Percentiles rank a stretch among this genome's conserved stretches.
Evolutionary conservation across 2,888 invertebrate species (phyloP).

Genomic region (Zaprionus bogoriensis): DNA sequence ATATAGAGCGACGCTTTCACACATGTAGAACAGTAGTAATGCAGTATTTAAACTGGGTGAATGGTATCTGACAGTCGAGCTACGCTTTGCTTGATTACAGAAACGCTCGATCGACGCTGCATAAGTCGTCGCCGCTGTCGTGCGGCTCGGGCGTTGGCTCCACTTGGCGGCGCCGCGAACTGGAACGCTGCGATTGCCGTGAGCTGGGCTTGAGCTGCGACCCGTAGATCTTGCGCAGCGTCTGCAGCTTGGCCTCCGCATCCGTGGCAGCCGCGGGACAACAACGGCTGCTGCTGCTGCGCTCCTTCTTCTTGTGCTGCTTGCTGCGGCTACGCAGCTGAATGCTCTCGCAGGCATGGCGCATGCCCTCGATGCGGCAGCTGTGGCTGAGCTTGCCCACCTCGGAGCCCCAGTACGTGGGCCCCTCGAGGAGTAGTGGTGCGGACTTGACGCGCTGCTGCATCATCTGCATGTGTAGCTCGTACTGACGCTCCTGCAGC

Average conservation of each 20-base stretch:
- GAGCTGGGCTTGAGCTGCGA: constrained; percentile 53
- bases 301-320: constrained; percentile 51
- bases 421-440: constrained; percentile 81
- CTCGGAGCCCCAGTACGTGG: constrained; percentile 80
- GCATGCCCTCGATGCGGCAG: constrained; percentile 74
- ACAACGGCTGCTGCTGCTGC: constrained; percentile 34
- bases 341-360: constrained; percentile 70
- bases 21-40: too few relatives aligned
- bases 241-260: constrained; percentile 53
- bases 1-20: too few relatives aligned
- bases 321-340: constrained; percentile 46
- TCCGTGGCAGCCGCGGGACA: constrained; percentile 20
- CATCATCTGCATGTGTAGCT: constrained; percentile 82
- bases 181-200: constrained; percentile 55
- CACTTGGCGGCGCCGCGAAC: constrained; percentile 20
- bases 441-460: constrained; percentile 82
- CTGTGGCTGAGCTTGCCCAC: constrained; percentile 80
- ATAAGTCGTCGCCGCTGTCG: constrained; percentile 80
- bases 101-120: constrained; percentile 80
- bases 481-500: constrained; percentile 80
- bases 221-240: constrained; percentile 69
- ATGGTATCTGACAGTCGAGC: too few relatives aligned
- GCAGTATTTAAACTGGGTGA: too few relatives aligned
- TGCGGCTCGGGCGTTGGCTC: constrained; percentile 48
- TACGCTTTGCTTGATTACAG: constrained; percentile 40